Percentiles rank a stretch among this genome's conserved stretches.
Conservation (phyloP, 2,888 invertebrate species). For the Drosophila mettleri region DNA sequence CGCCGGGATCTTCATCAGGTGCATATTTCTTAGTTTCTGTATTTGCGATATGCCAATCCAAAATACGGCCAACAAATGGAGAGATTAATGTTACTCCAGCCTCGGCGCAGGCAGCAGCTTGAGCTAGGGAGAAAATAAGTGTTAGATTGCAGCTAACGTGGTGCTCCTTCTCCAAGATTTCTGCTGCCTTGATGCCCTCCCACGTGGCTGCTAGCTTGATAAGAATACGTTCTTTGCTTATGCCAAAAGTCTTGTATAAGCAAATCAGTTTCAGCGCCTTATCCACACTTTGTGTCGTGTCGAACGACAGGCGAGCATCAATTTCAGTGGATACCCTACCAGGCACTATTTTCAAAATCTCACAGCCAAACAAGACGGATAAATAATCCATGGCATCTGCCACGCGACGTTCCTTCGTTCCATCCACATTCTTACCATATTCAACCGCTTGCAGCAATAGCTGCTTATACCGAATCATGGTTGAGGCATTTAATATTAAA, state of each 20-base stretch:
- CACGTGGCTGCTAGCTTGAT: constrained; percentile 99
- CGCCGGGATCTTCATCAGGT: constrained; percentile 96
- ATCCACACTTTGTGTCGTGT: constrained; percentile 94
- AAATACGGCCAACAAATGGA: constrained; percentile 99
- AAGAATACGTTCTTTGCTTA: constrained; percentile 95
- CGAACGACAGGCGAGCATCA: constrained; percentile 91
- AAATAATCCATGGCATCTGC: constrained; percentile 95
- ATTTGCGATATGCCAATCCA: constrained; percentile 98
- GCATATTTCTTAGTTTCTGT: constrained; percentile 93
- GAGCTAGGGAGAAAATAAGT: constrained; percentile 96
- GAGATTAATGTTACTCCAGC: constrained; percentile 99
- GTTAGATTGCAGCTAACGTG: constrained; percentile 99
- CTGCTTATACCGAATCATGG: constrained; percentile 94
- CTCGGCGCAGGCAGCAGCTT: constrained; percentile 99
- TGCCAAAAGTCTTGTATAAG: constrained; percentile 95
- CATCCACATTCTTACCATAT: constrained; percentile 90
- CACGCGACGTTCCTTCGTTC: constrained; percentile 80
- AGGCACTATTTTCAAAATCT: constrained; percentile 98
- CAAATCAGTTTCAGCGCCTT: constrained; percentile 95
- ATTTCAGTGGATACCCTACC: constrained; percentile 88
- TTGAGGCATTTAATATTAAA: constrained; percentile 96
- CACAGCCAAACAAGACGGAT: constrained; percentile 97
- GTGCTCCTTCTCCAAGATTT: constrained; percentile 94
- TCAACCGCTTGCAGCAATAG: constrained; percentile 96
- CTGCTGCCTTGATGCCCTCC: constrained; percentile 99